These are phyloP conservation scores for Procavia capensis DNA, from an alignment of 2,113 vertebrate species.

Conservation along the genomic window DNA sequence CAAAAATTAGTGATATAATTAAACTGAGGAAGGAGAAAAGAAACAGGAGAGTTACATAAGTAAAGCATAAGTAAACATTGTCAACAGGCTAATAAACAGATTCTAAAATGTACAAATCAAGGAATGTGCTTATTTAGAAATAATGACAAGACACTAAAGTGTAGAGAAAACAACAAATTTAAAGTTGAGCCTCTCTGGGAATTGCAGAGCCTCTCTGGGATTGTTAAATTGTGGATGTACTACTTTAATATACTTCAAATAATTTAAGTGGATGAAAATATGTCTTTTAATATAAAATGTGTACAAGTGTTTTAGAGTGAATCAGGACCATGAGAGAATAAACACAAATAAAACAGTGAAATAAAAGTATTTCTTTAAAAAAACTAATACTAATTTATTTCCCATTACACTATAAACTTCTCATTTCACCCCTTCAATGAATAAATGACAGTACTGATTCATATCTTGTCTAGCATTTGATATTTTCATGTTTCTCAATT, in stretches of 20 bases:
- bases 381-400: neutral
- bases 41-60: neutral
- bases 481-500: neutral
- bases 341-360: no score
- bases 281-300: no score
- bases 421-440: neutral
- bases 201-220: no score
- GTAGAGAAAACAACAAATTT: no score
- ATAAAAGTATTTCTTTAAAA: neutral
- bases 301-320: no score
- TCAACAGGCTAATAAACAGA: neutral
- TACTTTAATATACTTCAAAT: no score
- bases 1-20: neutral
- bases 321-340: no score
- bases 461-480: neutral
- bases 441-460: neutral
- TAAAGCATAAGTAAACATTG: neutral
- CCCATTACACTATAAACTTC: neutral
- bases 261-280: no score
- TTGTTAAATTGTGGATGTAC: no score
- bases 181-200: no score
- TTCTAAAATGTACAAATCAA: neutral
- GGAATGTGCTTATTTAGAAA: neutral
- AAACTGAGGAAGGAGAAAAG: neutral
- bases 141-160: neutral